Percentiles rank a stretch among this genome's conserved stretches.
Evolutionary conservation across 2,113 vertebrate genomes (phyloP).

Genomic region (Rhea americana): DNA sequence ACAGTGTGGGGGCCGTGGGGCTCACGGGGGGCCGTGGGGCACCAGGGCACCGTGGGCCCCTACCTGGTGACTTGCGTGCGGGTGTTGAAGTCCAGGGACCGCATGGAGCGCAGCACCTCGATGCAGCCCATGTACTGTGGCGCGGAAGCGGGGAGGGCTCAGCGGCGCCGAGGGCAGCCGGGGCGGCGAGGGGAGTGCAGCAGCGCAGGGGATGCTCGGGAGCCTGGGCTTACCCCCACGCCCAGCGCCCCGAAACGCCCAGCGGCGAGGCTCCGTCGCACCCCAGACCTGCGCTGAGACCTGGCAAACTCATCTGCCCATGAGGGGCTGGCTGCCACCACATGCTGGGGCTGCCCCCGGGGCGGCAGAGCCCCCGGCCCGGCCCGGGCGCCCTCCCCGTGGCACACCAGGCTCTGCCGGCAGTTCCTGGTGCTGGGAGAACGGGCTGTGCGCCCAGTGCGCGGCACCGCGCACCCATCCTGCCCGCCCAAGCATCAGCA

Average conservation of each 20-base stretch:
- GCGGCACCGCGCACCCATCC: too few relatives aligned
- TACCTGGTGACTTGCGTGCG: slow-evolving; percentile 97
- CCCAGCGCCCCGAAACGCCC: rapidly evolving
- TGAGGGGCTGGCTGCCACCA: rapidly evolving
- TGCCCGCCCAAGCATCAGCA: too few relatives aligned
- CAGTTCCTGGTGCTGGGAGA: too few relatives aligned
- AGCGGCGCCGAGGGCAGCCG: rapidly evolving
- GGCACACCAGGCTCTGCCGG: too few relatives aligned
- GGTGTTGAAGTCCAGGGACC: slow-evolving; percentile 94
- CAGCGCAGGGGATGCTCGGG: neutral
- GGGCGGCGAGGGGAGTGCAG: neutral
- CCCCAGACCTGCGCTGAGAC: rapidly evolving
- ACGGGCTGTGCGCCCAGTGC: too few relatives aligned
- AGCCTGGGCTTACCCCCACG: neutral
- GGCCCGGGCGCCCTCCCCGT: too few relatives aligned
- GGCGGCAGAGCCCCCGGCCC: neutral
- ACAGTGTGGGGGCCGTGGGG: rapidly evolving
- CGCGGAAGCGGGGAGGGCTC: neutral
- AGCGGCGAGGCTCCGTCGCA: neutral
- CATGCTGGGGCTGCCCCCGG: neutral
- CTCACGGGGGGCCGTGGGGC: rapidly evolving
- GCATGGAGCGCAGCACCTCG: slow-evolving; percentile 94
- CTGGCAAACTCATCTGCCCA: neutral
- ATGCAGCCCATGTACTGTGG: slow-evolving; percentile 97
- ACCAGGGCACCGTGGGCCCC: rapidly evolving